phyloP scores from a whole-genome alignment of 2,888 invertebrate genomes.

The Pocota personata region DNA sequence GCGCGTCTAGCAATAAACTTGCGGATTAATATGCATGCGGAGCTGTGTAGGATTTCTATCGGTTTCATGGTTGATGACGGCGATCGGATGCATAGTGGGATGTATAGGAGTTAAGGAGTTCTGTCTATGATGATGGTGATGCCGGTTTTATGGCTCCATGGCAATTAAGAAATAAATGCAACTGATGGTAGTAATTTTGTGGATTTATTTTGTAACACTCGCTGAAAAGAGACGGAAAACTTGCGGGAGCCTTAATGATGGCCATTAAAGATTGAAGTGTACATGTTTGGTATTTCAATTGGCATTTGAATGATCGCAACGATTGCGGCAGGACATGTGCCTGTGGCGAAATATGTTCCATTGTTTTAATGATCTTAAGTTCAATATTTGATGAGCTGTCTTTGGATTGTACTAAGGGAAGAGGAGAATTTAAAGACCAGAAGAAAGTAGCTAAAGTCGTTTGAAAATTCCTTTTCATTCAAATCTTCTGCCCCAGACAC shows the following conservation, averaged over 20 bases:
- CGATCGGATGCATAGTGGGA: conserved; percentile 27
- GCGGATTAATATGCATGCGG: conserved; percentile 67
- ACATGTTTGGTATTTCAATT: conserved; percentile 52
- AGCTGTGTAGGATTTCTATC: conserved; percentile 60
- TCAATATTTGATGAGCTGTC: not conserved
- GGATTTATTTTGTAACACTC: conserved; percentile 69
- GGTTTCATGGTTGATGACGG: not conserved
- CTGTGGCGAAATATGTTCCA: too few relatives aligned
- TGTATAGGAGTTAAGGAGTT: conserved; percentile 29
- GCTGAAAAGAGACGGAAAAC: not conserved
- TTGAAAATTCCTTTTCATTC: too few relatives aligned
- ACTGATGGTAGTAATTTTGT: conserved; percentile 69
- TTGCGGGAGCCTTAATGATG: conserved; percentile 43
- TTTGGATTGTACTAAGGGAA: not conserved
- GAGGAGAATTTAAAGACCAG: too few relatives aligned
- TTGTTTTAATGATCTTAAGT: too few relatives aligned
- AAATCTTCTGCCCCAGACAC: too few relatives aligned
- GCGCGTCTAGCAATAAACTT: conserved; percentile 61
- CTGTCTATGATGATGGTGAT: not conserved
- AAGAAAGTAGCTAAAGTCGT: too few relatives aligned
- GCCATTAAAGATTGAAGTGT: conserved; percentile 49
- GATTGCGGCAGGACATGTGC: not conserved
- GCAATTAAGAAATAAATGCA: conserved; percentile 72
- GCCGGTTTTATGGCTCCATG: conserved; percentile 2
- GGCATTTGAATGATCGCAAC: conserved; percentile 61